phyloP scores from a whole-genome alignment of 2,113 vertebrate genomes.

The Centropristis striata region DNA sequence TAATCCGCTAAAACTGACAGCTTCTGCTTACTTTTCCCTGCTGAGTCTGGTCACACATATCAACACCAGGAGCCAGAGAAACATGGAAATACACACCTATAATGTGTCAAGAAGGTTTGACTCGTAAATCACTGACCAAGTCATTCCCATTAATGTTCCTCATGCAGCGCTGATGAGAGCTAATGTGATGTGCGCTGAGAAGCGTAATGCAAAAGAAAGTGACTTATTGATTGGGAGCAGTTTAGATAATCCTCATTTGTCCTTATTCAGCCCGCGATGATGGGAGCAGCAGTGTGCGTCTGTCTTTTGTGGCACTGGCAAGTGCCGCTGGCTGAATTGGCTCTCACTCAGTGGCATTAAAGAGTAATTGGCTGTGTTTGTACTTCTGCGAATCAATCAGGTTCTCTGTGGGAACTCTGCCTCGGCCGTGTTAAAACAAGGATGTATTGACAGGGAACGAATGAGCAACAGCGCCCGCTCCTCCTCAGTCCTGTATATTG shows the following conservation, averaged over 20 bases:
- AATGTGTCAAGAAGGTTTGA: background rate
- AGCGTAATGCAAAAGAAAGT: slow-evolving; percentile 30
- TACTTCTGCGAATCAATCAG: slow-evolving; percentile 66
- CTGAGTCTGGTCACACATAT: slow-evolving; percentile 45
- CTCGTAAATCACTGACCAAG: background rate
- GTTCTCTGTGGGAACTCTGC: slow-evolving; percentile 53
- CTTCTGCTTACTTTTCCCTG: slow-evolving; percentile 38
- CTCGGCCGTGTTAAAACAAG: slow-evolving; percentile 50
- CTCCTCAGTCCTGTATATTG: slow-evolving; percentile 11
- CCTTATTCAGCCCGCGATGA: slow-evolving; percentile 41
- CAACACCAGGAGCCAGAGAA: slow-evolving; percentile 27
- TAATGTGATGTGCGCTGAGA: slow-evolving; percentile 12
- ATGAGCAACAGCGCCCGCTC: slow-evolving; percentile 36
- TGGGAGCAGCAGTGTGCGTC: slow-evolving; percentile 10
- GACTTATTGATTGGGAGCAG: slow-evolving; percentile 59
- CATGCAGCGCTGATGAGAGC: background rate
- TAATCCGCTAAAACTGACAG: slow-evolving; percentile 67
- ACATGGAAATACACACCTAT: slow-evolving; percentile 6
- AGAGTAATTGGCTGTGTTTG: slow-evolving; percentile 77
- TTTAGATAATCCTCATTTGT: slow-evolving; percentile 62
- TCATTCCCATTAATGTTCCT: slow-evolving; percentile 12
- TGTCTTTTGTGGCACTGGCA: slow-evolving; percentile 14
- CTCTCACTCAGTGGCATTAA: slow-evolving; percentile 68
- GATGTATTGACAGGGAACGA: slow-evolving; percentile 51
- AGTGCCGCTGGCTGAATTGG: slow-evolving; percentile 55